Conservation (phyloP, 2,113 vertebrate species). For the Myiozetetes cayanensis region DNA sequence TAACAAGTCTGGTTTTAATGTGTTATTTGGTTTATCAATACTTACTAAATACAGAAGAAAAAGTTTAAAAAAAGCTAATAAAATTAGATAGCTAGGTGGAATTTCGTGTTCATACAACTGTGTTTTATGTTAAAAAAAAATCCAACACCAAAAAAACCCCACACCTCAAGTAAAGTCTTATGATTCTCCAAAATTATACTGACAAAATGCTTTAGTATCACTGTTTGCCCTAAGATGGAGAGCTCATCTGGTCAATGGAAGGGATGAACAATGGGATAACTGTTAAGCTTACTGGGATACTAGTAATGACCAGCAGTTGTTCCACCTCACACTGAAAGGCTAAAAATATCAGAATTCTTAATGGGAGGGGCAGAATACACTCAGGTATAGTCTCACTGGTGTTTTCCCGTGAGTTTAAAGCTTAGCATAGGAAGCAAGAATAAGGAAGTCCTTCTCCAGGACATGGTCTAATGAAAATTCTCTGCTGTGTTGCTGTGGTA, state of each 20-base stretch:
- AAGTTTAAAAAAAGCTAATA: not conserved
- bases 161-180: not conserved
- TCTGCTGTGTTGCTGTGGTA: not conserved
- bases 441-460: not conserved
- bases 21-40: not conserved
- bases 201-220: not conserved
- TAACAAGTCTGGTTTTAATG: not conserved
- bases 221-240: not conserved
- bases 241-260: not conserved
- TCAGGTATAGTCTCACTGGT: not conserved
- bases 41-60: not conserved
- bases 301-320: not conserved
- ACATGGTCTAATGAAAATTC: not conserved
- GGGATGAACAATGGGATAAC: not conserved
- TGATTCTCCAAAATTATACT: not conserved
- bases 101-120: not conserved
- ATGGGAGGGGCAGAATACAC: not conserved
- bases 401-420: not conserved
- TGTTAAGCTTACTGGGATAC: not conserved
- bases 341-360: not conserved
- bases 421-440: not conserved
- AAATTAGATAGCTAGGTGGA: not conserved
- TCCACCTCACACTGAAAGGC: not conserved
- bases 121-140: not conserved
- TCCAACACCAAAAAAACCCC: not conserved